Percentiles rank a stretch among this genome's conserved stretches.
phyloP scores from a whole-genome alignment of 2,888 invertebrate genomes.

The Galerucella calmariensis region DNA sequence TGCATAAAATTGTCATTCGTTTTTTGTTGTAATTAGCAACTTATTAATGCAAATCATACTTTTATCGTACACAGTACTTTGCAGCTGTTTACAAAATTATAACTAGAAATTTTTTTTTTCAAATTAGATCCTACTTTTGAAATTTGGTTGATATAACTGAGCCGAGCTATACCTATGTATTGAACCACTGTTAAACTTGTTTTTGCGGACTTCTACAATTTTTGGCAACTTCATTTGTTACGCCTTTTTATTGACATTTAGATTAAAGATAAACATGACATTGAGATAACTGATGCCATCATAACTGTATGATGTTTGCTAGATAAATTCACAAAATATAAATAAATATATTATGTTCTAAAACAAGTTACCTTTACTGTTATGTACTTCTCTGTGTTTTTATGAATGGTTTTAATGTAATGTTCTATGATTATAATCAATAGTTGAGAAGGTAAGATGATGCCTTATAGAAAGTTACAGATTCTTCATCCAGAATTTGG shows the following conservation, averaged over 20 bases:
- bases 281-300: background rate
- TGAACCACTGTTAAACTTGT: background rate
- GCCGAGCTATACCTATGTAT: background rate
- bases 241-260: constrained; percentile 7
- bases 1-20: constrained; percentile 21
- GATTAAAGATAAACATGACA: constrained; percentile 1
- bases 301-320: background rate
- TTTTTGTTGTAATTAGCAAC: constrained; percentile 10
- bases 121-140: background rate
- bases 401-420: no score
- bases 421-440: no score
- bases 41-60: background rate
- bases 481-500: no score
- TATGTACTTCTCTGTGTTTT: no score
- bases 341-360: no score
- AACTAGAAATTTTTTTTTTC: background rate
- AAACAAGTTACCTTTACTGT: no score
- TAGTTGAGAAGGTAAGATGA: no score
- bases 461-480: no score
- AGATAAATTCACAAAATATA: no score
- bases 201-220: background rate
- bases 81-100: background rate
- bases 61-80: background rate
- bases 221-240: background rate
- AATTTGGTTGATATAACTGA: background rate